Evolutionary conservation across 2,113 vertebrate species (phyloP).

Genomic region (Chamaea fasciata): DNA sequence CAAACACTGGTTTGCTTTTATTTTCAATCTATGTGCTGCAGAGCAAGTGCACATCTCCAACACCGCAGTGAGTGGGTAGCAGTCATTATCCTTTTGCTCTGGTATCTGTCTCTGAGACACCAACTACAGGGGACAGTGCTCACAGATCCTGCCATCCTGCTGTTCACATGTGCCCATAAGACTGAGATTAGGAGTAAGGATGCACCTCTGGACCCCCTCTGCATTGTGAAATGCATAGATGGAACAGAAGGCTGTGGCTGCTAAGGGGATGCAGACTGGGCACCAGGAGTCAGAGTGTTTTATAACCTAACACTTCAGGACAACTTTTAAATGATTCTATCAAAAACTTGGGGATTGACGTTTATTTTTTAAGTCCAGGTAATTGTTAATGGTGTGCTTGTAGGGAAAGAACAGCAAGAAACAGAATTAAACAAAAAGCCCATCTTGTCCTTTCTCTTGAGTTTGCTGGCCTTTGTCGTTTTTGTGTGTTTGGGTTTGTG

Average conservation of each 20-base stretch:
- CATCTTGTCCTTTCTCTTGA: background rate
- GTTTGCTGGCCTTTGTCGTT: background rate
- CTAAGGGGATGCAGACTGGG: background rate
- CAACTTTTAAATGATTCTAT: background rate
- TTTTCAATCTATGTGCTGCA: background rate
- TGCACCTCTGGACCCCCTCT: background rate
- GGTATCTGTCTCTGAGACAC: background rate
- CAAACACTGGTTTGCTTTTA: background rate
- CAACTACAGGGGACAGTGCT: background rate
- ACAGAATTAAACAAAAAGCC: background rate
- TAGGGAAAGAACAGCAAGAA: background rate
- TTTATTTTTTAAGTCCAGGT: background rate
- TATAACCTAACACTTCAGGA: background rate
- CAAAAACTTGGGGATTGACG: background rate
- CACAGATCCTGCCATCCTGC: background rate
- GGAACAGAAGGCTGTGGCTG: background rate
- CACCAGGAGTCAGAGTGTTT: background rate
- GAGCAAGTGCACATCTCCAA: background rate
- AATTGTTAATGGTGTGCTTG: background rate
- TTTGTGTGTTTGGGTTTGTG: background rate
- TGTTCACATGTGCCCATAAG: background rate
- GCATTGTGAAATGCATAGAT: background rate
- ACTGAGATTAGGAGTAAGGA: background rate
- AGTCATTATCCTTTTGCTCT: background rate
- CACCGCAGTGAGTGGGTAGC: background rate